Conservation (phyloP, 2,797 vertebrate species). For the Rhynchonycteris naso region DNA sequence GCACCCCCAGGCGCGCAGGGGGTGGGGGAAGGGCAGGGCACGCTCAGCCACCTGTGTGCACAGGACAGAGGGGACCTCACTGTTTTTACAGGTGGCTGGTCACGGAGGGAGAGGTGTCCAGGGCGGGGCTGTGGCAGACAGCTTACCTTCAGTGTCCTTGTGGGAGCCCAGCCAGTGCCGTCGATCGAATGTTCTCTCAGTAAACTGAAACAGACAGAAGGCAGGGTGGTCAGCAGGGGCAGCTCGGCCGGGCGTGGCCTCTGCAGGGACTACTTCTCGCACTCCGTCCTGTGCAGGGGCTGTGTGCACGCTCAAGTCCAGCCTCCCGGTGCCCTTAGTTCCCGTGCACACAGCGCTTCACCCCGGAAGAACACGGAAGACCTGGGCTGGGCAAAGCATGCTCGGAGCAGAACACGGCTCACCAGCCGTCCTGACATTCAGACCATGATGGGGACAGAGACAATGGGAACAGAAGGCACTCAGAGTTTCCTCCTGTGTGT, state of each 20-base stretch:
- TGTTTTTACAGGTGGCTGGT: background rate
- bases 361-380: background rate
- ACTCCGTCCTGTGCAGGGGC: background rate
- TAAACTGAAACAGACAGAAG: conserved; percentile 88
- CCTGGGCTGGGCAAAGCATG: background rate
- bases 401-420: background rate
- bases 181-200: conserved; percentile 99
- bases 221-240: conserved; percentile 47
- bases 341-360: background rate
- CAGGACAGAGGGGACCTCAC: rapidly evolving
- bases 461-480: background rate
- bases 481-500: rapidly evolving
- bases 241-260: too few species aligned
- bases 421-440: too few species aligned
- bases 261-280: too few species aligned
- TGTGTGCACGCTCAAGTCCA: rapidly evolving
- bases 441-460: background rate
- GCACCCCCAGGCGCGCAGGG: background rate
- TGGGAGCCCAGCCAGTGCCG: conserved; percentile 99
- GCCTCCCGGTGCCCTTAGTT: rapidly evolving
- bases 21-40: too few species aligned
- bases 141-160: conserved; percentile 96
- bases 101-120: background rate
- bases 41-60: background rate
- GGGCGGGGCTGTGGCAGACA: too few species aligned